A percentile compares a stretch with the other conserved stretches of the same genome.
phyloP scores from a whole-genome alignment of 2,113 vertebrate genomes.

The Spheniscus mendiculus region DNA sequence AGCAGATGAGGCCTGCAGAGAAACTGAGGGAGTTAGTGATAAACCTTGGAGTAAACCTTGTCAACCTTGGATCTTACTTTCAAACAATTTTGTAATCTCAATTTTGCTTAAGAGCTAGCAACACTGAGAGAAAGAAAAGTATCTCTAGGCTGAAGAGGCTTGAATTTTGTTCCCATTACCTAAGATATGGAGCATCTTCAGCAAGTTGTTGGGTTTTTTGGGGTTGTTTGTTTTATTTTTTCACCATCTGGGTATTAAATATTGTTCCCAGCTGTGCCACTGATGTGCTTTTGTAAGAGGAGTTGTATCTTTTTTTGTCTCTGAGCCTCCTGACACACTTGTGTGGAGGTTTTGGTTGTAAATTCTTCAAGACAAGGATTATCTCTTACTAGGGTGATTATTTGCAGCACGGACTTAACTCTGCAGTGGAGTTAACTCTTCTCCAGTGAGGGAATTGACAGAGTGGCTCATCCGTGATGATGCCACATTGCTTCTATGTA shows the following conservation, averaged over 20 bases:
- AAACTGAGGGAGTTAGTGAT: neutral
- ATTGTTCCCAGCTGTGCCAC: neutral
- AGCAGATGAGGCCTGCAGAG: neutral
- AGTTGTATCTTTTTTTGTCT: neutral
- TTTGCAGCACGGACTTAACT: neutral
- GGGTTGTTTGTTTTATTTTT: neutral
- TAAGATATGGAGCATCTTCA: neutral
- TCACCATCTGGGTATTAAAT: neutral
- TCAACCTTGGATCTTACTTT: neutral
- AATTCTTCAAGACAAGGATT: neutral
- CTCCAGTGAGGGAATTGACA: neutral
- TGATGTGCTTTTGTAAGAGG: neutral
- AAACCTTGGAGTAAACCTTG: neutral
- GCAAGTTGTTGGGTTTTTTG: neutral
- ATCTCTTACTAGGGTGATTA: neutral
- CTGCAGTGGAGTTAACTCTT: neutral
- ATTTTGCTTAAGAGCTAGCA: neutral
- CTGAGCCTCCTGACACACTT: neutral
- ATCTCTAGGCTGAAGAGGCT: neutral
- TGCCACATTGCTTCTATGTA: accelerated
- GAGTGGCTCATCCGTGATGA: neutral
- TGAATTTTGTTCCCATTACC: neutral
- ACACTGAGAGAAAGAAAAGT: neutral
- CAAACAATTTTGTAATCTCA: neutral
- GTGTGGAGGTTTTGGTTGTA: neutral